phyloP scores from a whole-genome alignment of 2,113 vertebrate species.

The Heterocephalus glaber region DNA sequence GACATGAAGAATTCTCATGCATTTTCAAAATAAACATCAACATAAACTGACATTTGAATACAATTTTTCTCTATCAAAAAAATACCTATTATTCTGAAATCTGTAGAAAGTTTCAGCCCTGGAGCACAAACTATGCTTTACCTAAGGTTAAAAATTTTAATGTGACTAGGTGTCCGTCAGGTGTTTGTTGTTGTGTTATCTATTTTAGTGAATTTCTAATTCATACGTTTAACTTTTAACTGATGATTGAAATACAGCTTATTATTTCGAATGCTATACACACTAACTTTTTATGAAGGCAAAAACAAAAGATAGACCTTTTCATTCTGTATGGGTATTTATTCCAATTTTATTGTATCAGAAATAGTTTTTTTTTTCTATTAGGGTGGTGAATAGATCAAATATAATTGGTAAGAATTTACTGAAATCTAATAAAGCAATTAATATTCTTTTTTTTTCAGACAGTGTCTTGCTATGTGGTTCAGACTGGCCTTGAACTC shows the following conservation, averaged over 20 bases:
- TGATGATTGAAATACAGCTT: neutral
- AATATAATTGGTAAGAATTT: conserved; percentile 40
- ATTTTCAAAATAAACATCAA: conserved; percentile 53
- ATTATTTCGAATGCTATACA: neutral
- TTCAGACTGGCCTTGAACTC: neutral
- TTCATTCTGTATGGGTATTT: neutral
- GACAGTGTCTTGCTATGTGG: neutral
- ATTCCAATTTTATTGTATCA: neutral
- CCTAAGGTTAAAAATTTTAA: neutral
- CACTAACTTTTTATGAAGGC: neutral
- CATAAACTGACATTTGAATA: neutral
- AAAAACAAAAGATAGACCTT: neutral
- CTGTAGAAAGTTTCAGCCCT: conserved; percentile 38
- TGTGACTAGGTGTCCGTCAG: neutral
- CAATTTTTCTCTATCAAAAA: neutral
- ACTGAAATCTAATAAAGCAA: neutral
- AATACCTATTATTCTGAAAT: neutral
- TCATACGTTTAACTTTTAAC: neutral
- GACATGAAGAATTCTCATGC: conserved; percentile 23
- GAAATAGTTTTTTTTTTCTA: neutral
- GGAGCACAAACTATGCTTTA: neutral
- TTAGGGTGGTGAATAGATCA: neutral
- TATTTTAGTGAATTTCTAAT: neutral
- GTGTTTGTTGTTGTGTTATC: neutral
- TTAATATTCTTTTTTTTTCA: neutral